These are phyloP conservation scores for Sitta carolinensis DNA, from an alignment of 2,797 vertebrate species.

Conservation along the genomic window DNA sequence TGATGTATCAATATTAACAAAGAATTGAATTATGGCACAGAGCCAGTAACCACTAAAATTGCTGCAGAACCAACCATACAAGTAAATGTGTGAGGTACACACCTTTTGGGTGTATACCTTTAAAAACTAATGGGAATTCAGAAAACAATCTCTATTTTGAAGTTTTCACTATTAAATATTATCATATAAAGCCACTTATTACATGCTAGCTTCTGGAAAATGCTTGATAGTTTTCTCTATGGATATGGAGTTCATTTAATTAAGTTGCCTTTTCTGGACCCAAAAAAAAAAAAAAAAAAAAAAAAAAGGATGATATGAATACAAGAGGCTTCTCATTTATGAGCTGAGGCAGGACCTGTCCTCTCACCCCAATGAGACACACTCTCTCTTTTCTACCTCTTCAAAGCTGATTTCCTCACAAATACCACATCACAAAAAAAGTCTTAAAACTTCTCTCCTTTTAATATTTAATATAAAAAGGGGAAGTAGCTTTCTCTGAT, in stretches of 20 bases:
- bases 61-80: background rate
- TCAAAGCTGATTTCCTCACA: conserved; percentile 7
- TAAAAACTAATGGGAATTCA: background rate
- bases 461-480: background rate
- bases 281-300: background rate
- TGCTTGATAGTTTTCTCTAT: background rate
- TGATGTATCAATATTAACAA: background rate
- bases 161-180: background rate
- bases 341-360: background rate
- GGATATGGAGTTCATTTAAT: background rate
- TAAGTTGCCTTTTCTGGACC: background rate
- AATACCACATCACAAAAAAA: background rate
- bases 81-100: background rate
- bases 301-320: background rate
- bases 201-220: background rate
- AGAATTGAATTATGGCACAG: background rate
- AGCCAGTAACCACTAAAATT: background rate
- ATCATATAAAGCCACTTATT: background rate
- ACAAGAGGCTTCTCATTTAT: background rate
- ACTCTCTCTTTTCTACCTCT: background rate
- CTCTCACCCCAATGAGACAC: background rate
- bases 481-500: background rate
- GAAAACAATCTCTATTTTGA: background rate
- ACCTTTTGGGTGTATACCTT: background rate
- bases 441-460: background rate